Evolutionary conservation across 1,140 invertebrate species (phyloP).

Genomic region (Parasteatoda tepidariorum): DNA sequence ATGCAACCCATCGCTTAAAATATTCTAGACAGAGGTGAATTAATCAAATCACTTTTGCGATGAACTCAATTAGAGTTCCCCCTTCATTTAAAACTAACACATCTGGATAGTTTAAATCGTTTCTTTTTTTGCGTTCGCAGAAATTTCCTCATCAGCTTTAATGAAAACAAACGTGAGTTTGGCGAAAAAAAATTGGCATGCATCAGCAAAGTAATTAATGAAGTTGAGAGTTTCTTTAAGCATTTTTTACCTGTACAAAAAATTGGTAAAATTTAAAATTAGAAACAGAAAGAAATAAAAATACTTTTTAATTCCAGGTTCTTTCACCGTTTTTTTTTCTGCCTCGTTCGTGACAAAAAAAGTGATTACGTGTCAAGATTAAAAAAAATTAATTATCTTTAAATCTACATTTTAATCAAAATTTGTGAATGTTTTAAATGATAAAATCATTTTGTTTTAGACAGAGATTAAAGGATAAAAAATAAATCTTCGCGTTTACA

Average conservation of each 20-base stretch:
- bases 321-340: too few relatives aligned
- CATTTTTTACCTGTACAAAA: not conserved
- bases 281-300: not conserved
- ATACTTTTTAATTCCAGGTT: not conserved
- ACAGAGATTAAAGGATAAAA: too few relatives aligned
- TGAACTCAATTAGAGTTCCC: constrained; percentile 30
- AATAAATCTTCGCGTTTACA: too few relatives aligned
- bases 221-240: not conserved
- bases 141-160: not conserved
- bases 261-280: not conserved
- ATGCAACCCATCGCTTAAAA: not conserved
- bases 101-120: constrained; percentile 16
- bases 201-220: constrained; percentile 44
- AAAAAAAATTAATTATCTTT: too few relatives aligned
- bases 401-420: too few relatives aligned
- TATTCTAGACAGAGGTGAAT: not conserved
- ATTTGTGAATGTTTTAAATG: too few relatives aligned
- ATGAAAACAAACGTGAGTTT: constrained; percentile 40
- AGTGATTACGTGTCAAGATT: too few relatives aligned
- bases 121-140: constrained; percentile 11
- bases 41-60: constrained; percentile 28
- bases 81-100: constrained; percentile 23
- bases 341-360: too few relatives aligned
- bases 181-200: not conserved
- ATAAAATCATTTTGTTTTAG: too few relatives aligned